Evolutionary conservation across 2,888 invertebrate species (phyloP).

Genomic region (Tortrix viridana): DNA sequence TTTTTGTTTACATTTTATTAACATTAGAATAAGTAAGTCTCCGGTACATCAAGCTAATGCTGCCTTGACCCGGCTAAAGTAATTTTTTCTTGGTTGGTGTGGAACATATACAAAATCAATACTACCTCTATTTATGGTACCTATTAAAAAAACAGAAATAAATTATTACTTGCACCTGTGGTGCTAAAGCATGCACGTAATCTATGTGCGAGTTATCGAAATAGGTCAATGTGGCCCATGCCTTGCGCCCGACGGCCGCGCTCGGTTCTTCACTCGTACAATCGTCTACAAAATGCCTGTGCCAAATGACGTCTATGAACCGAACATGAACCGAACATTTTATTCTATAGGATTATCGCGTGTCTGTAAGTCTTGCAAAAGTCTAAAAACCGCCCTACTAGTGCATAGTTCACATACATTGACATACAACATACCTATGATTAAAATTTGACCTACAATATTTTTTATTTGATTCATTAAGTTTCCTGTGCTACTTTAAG

Average conservation of each 20-base stretch:
- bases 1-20: slow-evolving; percentile 12
- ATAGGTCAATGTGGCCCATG: slow-evolving; percentile 77
- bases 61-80: not conserved
- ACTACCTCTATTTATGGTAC: not conserved
- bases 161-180: slow-evolving; percentile 49
- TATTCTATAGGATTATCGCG: not conserved
- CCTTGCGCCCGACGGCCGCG: slow-evolving; percentile 60
- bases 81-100: not conserved
- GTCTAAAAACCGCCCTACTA: too few relatives aligned
- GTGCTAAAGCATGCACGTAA: slow-evolving; percentile 65
- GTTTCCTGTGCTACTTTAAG: too few relatives aligned
- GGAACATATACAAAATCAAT: not conserved
- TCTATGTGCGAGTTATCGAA: slow-evolving; percentile 79
- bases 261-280: slow-evolving; percentile 47
- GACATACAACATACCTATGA: too few relatives aligned
- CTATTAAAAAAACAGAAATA: slow-evolving; percentile 37
- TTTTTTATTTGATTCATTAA: too few relatives aligned
- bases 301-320: not conserved
- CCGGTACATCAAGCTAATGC: not conserved
- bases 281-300: not conserved
- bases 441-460: too few relatives aligned
- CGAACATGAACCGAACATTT: not conserved
- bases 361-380: too few relatives aligned
- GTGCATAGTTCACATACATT: too few relatives aligned
- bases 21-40: not conserved